Percentiles rank a stretch among this genome's conserved stretches.
These are phyloP conservation scores for Caenorhabditis doughertyi DNA, from an alignment of 2,888 invertebrate species.

Conservation along the genomic window DNA sequence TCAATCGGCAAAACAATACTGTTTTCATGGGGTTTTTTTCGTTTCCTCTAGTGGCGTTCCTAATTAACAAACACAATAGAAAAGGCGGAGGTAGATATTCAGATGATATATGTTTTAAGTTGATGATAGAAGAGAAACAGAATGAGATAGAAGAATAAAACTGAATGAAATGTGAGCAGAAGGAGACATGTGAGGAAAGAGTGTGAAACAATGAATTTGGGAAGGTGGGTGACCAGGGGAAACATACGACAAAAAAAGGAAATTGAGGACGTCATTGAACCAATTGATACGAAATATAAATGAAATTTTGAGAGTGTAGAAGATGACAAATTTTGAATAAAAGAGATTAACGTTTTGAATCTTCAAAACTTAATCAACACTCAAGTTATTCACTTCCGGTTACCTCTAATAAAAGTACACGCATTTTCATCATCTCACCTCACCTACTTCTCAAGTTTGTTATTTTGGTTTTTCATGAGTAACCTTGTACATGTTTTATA, in stretches of 20 bases:
- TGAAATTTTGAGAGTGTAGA: no score
- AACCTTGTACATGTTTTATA: no score
- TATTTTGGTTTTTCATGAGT: no score
- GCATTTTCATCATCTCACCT: no score
- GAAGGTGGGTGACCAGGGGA: slow-evolving; percentile 1
- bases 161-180: slow-evolving; percentile 4
- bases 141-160: not conserved
- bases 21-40: not conserved
- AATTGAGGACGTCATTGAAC: slow-evolving; percentile 14
- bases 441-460: no score
- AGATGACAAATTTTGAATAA: no score
- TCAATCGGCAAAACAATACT: not conserved
- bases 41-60: slow-evolving; percentile 22
- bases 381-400: no score
- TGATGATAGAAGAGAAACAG: not conserved
- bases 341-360: no score
- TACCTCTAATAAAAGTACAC: no score
- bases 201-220: not conserved
- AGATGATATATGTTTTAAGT: not conserved
- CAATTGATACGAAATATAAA: slow-evolving; percentile 19
- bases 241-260: slow-evolving; percentile 14
- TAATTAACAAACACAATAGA: slow-evolving; percentile 24
- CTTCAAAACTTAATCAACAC: no score
- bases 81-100: not conserved
- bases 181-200: not conserved